phyloP scores from a whole-genome alignment of 2,888 invertebrate genomes.

The Diachrysia chrysitis region DNA sequence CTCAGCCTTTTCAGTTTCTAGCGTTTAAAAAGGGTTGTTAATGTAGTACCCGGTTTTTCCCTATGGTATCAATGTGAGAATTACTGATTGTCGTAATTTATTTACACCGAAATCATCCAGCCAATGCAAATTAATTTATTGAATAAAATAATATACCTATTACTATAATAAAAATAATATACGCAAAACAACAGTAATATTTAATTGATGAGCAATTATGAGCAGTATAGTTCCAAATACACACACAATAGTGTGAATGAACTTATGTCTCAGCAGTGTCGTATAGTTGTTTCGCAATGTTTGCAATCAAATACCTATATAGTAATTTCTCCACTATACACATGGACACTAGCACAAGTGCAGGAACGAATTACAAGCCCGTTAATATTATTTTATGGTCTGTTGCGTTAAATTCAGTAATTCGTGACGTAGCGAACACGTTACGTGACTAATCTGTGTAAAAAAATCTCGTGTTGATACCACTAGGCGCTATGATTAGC shows the following conservation, averaged over 20 bases:
- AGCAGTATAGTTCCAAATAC: too few species aligned
- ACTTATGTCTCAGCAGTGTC: too few species aligned
- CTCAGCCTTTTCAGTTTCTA: background rate
- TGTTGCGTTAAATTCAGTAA: constrained; percentile 42
- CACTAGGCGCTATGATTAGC: constrained; percentile 47
- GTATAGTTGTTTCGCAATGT: background rate
- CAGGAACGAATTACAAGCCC: constrained; percentile 12
- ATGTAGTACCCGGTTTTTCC: too few species aligned
- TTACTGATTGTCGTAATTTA: background rate
- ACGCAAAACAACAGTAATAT: too few species aligned
- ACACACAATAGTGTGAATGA: too few species aligned
- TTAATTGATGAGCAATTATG: too few species aligned
- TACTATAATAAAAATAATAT: too few species aligned
- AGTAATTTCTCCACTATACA: background rate
- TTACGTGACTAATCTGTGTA: constrained; percentile 58
- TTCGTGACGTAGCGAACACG: constrained; percentile 47
- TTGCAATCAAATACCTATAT: background rate
- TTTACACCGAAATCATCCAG: background rate
- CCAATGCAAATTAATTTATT: too few species aligned
- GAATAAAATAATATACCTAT: too few species aligned
- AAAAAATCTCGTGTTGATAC: constrained; percentile 53
- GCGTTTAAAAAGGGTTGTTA: too few species aligned
- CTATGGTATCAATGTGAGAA: too few species aligned
- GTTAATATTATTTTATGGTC: constrained; percentile 27
- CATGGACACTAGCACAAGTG: background rate